These are phyloP conservation scores for Incurvaria masculella DNA, from an alignment of 2,888 invertebrate species.

Conservation along the genomic window DNA sequence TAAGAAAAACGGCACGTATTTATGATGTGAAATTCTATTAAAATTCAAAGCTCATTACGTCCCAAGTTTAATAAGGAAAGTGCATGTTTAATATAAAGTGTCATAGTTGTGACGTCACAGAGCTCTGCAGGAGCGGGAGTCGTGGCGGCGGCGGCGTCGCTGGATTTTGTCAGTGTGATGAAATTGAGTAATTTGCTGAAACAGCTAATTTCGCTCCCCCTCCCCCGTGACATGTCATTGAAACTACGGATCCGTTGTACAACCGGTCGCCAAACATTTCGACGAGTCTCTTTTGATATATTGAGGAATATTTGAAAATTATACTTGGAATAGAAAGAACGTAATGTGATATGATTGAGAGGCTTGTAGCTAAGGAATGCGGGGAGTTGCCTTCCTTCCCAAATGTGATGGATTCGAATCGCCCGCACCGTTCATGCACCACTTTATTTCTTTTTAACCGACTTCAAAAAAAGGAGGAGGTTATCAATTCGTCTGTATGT, in stretches of 20 bases:
- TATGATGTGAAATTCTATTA: background rate
- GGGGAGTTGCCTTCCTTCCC: too few relatives aligned
- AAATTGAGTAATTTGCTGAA: slow-evolving; percentile 23
- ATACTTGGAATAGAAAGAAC: too few relatives aligned
- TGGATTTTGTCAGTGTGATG: slow-evolving; percentile 12
- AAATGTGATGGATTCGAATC: too few relatives aligned
- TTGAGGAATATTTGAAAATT: too few relatives aligned
- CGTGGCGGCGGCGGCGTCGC: slow-evolving; percentile 12
- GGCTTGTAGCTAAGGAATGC: too few relatives aligned
- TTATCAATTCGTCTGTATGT: too few relatives aligned
- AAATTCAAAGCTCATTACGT: slow-evolving; percentile 4
- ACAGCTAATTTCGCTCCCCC: slow-evolving; percentile 21
- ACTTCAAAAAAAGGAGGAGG: too few relatives aligned
- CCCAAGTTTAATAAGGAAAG: slow-evolving; percentile 18
- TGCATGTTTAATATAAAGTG: slow-evolving; percentile 22
- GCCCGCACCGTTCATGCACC: too few relatives aligned
- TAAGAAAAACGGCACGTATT: background rate
- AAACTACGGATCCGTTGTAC: background rate
- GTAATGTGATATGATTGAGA: too few relatives aligned
- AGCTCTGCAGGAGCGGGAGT: background rate
- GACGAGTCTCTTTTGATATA: too few relatives aligned
- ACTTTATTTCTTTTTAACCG: too few relatives aligned
- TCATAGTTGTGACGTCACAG: slow-evolving; percentile 8
- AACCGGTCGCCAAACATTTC: too few relatives aligned
- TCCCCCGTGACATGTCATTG: slow-evolving; percentile 5